Base-by-base conservation (phyloP, 1,140 invertebrate species). In the Zaprionus nigranus region DNA sequence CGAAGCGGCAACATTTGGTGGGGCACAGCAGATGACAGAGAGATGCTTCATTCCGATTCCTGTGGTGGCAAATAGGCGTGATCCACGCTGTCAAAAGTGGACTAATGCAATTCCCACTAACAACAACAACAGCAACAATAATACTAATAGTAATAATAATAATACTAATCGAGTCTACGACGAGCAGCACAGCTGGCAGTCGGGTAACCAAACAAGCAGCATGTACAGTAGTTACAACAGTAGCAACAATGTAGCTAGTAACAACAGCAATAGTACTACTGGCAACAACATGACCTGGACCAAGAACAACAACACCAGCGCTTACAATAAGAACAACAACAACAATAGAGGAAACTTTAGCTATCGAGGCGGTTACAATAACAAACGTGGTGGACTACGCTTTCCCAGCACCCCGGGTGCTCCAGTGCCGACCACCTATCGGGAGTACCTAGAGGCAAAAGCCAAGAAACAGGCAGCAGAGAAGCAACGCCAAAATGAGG, bases 401-500 rank as follows among this genome's bases (percentile, higher is more conserved):
- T 63, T 40, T 17, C 26, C 71, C 2, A 15, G 15, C 3, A 11
- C 34, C 9, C 9, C 62, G 2, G 24, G 5, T 13, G 26, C 20
- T 6, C 28, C 15, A 17, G 43, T 17, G 17, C 28, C 68, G 5
- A 63, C 61, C 1, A 91, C 86, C 2, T 92, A 92, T 61, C 56
- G 67, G 0, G 90, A 90, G 43, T 75, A 91, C 60, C 67, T 70
- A 3, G 54, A 84, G 43, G 81, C 79, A 0, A 91, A 87, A 54
- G 83, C 46, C 24, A 64, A 63, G 53, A 57, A 43, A 46, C 51
- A 40, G 49, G 46, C 51, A 51, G 46, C 51, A 22, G 64, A 61
- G 5, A 63, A 40, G 15, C 34, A 53, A 22, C 71, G 67, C 5
- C 49, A 54, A 9, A 11, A 36, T 26, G 63, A 54, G 36, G 61